Conservation (phyloP, 1,140 invertebrate genomes). For the Lasaia peninsularis region DNA sequence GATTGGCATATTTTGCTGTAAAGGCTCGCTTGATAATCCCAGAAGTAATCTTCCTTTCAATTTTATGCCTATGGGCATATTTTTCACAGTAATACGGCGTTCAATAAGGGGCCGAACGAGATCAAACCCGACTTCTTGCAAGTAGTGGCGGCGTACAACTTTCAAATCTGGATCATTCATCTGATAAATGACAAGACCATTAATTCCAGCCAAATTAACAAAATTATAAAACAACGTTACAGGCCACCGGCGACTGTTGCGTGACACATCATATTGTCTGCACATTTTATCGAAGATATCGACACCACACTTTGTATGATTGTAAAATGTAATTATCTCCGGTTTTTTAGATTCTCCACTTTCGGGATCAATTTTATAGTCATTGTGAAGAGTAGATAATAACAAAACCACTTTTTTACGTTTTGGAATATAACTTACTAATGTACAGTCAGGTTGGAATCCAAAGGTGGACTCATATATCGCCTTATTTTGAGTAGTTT, state of each 20-base stretch:
- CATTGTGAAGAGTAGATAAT: slow-evolving; percentile 42
- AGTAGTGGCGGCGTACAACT: not conserved
- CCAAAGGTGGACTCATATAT: slow-evolving; percentile 36
- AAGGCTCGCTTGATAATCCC: not conserved
- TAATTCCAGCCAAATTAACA: slow-evolving; percentile 34
- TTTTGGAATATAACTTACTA: slow-evolving; percentile 42
- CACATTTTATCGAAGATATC: slow-evolving; percentile 60
- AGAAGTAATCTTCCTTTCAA: not conserved
- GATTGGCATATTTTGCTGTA: not conserved
- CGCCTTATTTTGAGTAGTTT: slow-evolving; percentile 26
- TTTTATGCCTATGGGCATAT: not conserved
- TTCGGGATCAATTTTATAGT: slow-evolving; percentile 17
- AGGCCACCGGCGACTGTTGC: slow-evolving; percentile 37
- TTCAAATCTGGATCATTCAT: not conserved
- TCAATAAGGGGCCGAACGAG: not conserved
- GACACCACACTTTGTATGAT: slow-evolving; percentile 68
- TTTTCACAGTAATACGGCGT: not conserved
- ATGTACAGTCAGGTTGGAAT: slow-evolving; percentile 30
- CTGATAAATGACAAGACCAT: slow-evolving; percentile 12
- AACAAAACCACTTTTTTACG: slow-evolving; percentile 43
- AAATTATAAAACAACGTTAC: slow-evolving; percentile 43
- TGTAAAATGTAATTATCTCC: slow-evolving; percentile 52
- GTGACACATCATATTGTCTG: slow-evolving; percentile 30
- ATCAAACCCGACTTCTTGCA: not conserved
- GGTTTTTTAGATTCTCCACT: slow-evolving; percentile 39